Evolutionary conservation across 2,888 invertebrate genomes (phyloP).

Genomic region (Dolomedes plantarius): DNA sequence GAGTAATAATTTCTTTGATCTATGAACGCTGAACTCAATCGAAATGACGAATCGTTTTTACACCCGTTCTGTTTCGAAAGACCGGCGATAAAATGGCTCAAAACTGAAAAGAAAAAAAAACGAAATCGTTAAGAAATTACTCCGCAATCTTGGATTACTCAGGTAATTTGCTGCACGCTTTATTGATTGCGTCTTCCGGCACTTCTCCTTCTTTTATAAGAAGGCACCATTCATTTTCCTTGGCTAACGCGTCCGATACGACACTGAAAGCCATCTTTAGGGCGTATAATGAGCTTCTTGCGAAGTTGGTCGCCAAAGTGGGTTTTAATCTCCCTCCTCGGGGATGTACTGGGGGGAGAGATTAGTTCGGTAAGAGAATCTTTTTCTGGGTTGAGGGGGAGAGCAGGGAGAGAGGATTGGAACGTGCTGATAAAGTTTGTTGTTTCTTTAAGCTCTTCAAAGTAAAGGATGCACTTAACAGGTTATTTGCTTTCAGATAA

Average conservation of each 20-base stretch:
- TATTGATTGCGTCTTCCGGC: slow-evolving; percentile 29
- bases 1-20: no score
- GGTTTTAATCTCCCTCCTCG: slow-evolving; percentile 10
- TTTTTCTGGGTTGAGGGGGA: neutral
- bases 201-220: neutral
- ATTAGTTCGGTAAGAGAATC: slow-evolving; percentile 9
- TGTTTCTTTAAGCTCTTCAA: neutral
- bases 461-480: neutral
- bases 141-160: neutral
- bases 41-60: no score
- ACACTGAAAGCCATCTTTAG: slow-evolving; percentile 3
- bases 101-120: no score
- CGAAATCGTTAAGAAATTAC: neutral
- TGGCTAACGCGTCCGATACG: neutral
- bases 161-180: slow-evolving; percentile 26
- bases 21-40: no score
- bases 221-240: slow-evolving; percentile 1
- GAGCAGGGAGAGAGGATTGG: neutral
- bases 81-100: no score
- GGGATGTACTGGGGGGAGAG: neutral
- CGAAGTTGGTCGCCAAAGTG: neutral
- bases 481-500: no score
- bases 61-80: no score
- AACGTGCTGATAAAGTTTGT: neutral
- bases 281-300: slow-evolving; percentile 15